Conservation (phyloP, 2,113 vertebrate genomes). For the Lasiurus borealis region DNA sequence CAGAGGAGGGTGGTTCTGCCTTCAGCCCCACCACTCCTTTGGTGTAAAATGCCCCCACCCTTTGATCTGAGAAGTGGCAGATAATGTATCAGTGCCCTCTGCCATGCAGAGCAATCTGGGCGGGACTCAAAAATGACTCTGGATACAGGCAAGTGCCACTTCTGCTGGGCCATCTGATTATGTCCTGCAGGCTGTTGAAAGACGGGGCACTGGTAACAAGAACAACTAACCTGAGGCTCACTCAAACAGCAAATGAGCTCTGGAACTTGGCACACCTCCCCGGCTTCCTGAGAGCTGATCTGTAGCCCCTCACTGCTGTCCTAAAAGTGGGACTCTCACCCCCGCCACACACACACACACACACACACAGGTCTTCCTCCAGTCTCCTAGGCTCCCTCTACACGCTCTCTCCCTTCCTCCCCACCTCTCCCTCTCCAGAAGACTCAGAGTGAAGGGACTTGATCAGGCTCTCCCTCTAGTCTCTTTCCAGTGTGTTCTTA, state of each 20-base stretch:
- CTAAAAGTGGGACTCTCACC: no score
- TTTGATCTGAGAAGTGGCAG: background rate
- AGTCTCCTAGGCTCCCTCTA: background rate
- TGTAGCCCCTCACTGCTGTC: background rate
- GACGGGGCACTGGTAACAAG: background rate
- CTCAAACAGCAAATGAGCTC: background rate
- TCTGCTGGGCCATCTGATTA: background rate
- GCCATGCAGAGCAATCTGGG: background rate
- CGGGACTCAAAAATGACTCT: background rate
- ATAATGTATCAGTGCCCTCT: background rate
- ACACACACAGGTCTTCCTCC: background rate
- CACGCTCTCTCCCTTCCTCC: no score
- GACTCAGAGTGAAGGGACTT: background rate
- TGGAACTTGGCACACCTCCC: background rate
- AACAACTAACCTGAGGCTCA: background rate
- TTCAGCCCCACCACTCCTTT: background rate
- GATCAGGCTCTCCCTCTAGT: conserved; percentile 13
- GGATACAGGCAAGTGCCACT: background rate
- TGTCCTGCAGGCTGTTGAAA: background rate
- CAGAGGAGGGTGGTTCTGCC: background rate
- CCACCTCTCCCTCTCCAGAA: background rate
- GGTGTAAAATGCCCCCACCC: background rate
- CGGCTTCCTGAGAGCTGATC: background rate
- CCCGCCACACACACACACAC: no score
- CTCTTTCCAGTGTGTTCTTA: conserved; percentile 39